Conservation (phyloP, 2,797 vertebrate genomes). For the Huso huso region DNA sequence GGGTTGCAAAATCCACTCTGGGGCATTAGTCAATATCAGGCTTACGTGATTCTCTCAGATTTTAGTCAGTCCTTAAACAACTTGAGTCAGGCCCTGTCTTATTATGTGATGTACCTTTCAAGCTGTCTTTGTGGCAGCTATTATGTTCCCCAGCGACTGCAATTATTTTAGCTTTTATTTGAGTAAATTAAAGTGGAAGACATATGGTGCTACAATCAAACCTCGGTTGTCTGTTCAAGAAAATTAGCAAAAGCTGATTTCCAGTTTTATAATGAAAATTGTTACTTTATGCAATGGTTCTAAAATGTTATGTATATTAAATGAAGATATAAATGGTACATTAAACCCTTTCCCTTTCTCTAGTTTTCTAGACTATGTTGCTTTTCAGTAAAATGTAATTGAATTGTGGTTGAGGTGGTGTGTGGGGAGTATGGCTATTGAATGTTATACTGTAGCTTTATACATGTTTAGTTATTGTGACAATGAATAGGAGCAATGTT, state of each 20-base stretch:
- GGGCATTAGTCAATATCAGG: neutral
- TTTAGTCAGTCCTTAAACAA: neutral
- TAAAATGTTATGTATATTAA: no score
- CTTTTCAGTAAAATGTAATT: no score
- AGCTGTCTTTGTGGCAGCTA: neutral
- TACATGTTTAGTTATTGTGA: no score
- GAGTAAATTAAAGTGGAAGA: neutral
- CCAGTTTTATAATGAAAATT: slow-evolving; percentile 1
- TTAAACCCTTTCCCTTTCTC: no score
- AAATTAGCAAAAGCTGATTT: neutral
- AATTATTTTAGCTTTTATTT: neutral
- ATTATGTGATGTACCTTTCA: neutral
- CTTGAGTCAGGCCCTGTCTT: neutral
- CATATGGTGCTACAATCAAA: neutral
- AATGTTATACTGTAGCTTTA: no score
- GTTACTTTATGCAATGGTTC: neutral
- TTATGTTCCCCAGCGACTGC: neutral
- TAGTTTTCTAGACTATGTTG: no score
- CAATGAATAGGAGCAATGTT: no score
- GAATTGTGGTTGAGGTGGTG: no score
- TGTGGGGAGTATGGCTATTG: no score
- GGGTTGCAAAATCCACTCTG: neutral
- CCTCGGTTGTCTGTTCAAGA: neutral
- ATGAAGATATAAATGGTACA: no score
- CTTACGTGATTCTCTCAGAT: neutral